Base-by-base conservation (phyloP, 2,888 invertebrate genomes). In the Loripinus fragilis region DNA sequence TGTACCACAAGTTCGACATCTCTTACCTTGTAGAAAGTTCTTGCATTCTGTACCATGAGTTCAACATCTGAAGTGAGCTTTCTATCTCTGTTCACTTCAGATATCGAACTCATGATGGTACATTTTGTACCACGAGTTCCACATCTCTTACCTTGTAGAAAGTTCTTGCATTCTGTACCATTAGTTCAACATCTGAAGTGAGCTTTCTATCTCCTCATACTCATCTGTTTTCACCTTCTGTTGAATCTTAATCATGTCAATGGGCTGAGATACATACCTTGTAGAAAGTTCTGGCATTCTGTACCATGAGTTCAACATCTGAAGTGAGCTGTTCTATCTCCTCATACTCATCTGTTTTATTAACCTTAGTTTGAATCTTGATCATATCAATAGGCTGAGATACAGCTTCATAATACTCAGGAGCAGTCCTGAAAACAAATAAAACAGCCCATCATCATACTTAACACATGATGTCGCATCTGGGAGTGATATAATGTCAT, bases 141-240 rank as follows among this genome's bases (percentile, higher is more conserved):
- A n/a, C n/a, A n/a, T n/a, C n/a, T n/a, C n/a, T n/a, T 95, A 38
- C 95, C 95, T 95, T 98, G 93, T 99, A 99, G 94, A 98, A 99
- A 12, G 97, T 96, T 93, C 98, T 98, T 0, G 99, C 98, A 94
- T 99, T 99, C 88, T 96, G 97, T 38, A 98, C 96, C 90, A 99
- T 95, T 45, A 98, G 95, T 91, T 98, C 97, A 86, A 99, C 96
- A 93, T 99, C 99, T 12, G 95, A 95, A 50, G 97, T 96, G 80
- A 99, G 94, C 91, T 98, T 41, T 98, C 98, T 86, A 99, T 95
- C 92, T 98, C 98, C 87, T 97, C 97, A 93, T 99, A 99, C 73
- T 98, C 98, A 89, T 99, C 99, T 0, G 97, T 98, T 95, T 98
- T 98, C 15, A 99, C 94, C 93, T 99, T 99, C 92, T 98, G 98